Evolutionary conservation across 2,113 vertebrate species (phyloP).

Genomic region (Pachycephala philippinensis): DNA sequence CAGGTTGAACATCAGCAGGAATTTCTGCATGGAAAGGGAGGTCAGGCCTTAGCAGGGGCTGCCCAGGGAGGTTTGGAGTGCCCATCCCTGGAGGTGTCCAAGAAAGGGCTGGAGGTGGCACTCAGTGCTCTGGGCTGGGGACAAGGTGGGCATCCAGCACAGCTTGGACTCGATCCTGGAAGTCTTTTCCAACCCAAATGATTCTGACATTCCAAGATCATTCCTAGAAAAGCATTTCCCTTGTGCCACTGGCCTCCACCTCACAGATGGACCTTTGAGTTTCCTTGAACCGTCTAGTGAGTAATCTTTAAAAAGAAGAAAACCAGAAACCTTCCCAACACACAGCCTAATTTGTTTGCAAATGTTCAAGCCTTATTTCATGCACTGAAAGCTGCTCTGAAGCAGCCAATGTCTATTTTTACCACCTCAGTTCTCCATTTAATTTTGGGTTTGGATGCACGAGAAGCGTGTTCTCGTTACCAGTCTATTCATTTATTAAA

Average conservation of each 20-base stretch:
- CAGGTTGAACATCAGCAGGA: rapidly evolving
- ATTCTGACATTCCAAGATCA: not conserved
- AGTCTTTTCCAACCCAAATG: not conserved
- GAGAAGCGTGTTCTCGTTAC: not conserved
- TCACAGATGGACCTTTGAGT: not conserved
- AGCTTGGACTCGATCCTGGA: rapidly evolving
- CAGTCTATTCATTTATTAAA: not conserved
- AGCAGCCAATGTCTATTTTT: constrained; percentile 12
- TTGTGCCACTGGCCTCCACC: not conserved
- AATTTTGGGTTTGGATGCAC: not conserved
- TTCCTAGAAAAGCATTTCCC: not conserved
- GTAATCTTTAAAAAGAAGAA: not conserved
- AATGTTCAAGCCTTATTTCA: not conserved
- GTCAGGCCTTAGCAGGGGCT: not conserved
- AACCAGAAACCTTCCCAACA: not conserved
- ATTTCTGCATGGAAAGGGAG: not conserved
- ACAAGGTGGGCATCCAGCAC: rapidly evolving
- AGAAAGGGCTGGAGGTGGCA: not conserved
- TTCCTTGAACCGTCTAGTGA: not conserved
- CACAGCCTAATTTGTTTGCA: constrained; percentile 6
- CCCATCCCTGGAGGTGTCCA: not conserved
- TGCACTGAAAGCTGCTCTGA: not conserved
- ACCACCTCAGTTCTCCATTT: not conserved
- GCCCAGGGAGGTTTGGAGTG: not conserved
- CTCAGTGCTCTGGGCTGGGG: not conserved